phyloP scores from a whole-genome alignment of 2,113 vertebrate species.

The Crocuta crocuta region DNA sequence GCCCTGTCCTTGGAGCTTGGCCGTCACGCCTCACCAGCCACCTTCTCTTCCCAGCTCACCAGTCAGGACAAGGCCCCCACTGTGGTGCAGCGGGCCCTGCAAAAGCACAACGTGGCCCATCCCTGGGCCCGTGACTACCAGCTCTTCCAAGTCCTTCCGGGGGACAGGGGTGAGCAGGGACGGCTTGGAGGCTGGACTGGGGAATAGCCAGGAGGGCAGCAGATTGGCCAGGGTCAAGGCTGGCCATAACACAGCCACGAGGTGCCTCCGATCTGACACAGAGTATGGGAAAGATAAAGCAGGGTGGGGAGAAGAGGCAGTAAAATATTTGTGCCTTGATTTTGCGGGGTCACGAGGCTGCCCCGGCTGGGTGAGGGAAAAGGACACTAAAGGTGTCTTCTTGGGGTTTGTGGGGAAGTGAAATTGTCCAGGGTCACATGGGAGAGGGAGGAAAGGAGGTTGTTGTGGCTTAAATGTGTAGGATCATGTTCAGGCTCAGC shows the following conservation, averaged over 20 bases:
- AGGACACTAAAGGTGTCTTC: background rate
- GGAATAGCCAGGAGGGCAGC: rapidly evolving
- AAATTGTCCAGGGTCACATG: background rate
- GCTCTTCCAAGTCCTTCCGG: slow-evolving; percentile 89
- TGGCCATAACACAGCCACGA: background rate
- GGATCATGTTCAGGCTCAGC: background rate
- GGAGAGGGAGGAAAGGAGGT: background rate
- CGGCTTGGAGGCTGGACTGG: too few relatives aligned
- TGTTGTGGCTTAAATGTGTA: background rate
- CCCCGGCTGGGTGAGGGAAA: background rate
- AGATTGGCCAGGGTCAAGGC: background rate
- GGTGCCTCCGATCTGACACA: background rate
- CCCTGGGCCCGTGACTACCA: slow-evolving; percentile 86
- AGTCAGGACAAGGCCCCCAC: slow-evolving; percentile 92
- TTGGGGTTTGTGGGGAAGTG: background rate
- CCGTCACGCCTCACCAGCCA: background rate
- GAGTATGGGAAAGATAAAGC: background rate
- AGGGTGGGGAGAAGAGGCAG: background rate
- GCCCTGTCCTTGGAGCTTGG: background rate
- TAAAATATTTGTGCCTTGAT: background rate
- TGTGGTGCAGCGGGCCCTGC: slow-evolving; percentile 89
- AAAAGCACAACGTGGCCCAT: slow-evolving; percentile 90
- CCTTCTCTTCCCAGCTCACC: slow-evolving; percentile 87
- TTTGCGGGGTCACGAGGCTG: background rate
- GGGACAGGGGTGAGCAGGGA: slow-evolving; percentile 87